Conservation (phyloP, 2,113 vertebrate species). For the Rattus norvegicus region GRCr8 NC_086023.1:82159001-82159500, state of each 20-base stretch:
- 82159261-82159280: conserved; percentile 37
- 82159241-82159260: not conserved
- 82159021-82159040: not conserved
- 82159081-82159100: not conserved
- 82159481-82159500: not conserved
- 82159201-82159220: not conserved
- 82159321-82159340: conserved; percentile 61
- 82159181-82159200: not conserved
- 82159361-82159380: not conserved
- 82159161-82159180: not conserved
- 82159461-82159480: not conserved
- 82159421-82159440: not conserved
- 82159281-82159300: conserved; percentile 88
- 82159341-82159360: not conserved
- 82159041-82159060: conserved; percentile 23
- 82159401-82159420: not conserved
- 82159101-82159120: not conserved
- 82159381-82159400: not conserved
- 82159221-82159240: not conserved
- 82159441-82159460: not conserved
- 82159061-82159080: not conserved
- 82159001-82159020: conserved; percentile 27
- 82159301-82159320: conserved; percentile 72
- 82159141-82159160: not conserved
- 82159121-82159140: not conserved